Evolutionary conservation across 1,140 invertebrate genomes (phyloP).

Genomic region (Habropoda laboriosa): DNA sequence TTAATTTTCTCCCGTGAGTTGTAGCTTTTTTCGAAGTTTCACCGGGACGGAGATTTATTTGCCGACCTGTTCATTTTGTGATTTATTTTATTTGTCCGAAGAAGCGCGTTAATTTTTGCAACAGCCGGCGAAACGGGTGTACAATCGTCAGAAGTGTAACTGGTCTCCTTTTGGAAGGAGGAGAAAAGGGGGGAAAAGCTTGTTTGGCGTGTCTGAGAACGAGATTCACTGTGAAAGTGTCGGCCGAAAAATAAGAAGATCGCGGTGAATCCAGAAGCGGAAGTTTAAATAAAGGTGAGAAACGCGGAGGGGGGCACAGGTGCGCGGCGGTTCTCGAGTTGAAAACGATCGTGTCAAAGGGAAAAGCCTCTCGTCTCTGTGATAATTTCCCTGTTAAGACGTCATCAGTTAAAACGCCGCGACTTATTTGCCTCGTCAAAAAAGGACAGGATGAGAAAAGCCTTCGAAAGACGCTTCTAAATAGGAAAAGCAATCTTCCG

Average conservation of each 20-base stretch:
- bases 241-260: not conserved
- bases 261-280: not conserved
- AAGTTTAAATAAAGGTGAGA: not conserved
- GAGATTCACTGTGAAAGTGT: not conserved
- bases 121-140: not conserved
- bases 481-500: conserved; percentile 35
- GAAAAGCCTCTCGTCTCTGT: not conserved
- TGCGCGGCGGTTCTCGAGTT: not conserved
- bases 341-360: conserved; percentile 4
- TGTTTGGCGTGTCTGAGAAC: not conserved
- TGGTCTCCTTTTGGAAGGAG: not conserved
- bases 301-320: not conserved
- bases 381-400: conserved; percentile 26
- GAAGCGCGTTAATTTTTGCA: not conserved
- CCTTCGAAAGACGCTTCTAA: conserved; percentile 31
- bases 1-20: not conserved
- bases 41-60: conserved; percentile 5
- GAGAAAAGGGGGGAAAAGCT: not conserved
- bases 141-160: not conserved
- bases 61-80: conserved; percentile 2
- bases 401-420: conserved; percentile 15
- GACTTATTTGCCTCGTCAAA: conserved; percentile 41
- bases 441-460: not conserved
- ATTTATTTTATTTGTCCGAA: too few species aligned
- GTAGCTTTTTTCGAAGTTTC: not conserved